Conservation (phyloP, 2,113 vertebrate genomes). For the Glaucomys volans region DNA sequence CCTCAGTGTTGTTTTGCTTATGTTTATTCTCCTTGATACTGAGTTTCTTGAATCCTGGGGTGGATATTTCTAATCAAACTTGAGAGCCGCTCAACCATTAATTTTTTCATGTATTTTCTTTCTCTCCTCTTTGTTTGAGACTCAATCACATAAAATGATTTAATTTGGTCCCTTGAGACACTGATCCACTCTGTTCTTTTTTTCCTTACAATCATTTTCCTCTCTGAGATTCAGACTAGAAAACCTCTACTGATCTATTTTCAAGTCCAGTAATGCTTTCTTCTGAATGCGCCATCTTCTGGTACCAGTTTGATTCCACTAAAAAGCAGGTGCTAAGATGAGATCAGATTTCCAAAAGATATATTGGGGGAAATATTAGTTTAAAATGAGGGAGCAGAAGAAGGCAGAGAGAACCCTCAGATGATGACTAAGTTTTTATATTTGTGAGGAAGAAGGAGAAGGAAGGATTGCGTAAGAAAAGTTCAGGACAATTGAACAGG, state of each 20-base stretch:
- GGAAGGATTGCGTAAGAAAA: not conserved
- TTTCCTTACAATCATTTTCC: not conserved
- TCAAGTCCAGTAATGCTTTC: not conserved
- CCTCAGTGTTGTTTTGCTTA: not conserved
- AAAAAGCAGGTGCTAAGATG: not conserved
- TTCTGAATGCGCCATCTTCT: not conserved
- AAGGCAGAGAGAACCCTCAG: not conserved
- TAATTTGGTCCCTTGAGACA: not conserved
- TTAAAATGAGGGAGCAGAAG: not conserved
- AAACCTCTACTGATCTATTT: not conserved
- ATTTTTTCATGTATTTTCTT: not conserved
- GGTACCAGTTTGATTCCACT: not conserved
- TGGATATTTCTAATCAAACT: conserved; percentile 38
- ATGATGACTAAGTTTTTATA: not conserved
- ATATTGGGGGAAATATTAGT: not conserved
- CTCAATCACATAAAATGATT: not conserved
- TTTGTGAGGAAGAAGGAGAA: not conserved
- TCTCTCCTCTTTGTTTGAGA: not conserved
- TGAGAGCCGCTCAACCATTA: not conserved
- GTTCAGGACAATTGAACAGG: not conserved
- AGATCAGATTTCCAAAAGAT: not conserved
- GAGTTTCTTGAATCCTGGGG: not conserved
- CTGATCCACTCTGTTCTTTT: not conserved
- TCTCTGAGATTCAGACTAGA: not conserved
- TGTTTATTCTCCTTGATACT: conserved; percentile 49